Base-by-base conservation (phyloP, 2,888 invertebrate genomes). In the Eubasilissa splendida region DNA sequence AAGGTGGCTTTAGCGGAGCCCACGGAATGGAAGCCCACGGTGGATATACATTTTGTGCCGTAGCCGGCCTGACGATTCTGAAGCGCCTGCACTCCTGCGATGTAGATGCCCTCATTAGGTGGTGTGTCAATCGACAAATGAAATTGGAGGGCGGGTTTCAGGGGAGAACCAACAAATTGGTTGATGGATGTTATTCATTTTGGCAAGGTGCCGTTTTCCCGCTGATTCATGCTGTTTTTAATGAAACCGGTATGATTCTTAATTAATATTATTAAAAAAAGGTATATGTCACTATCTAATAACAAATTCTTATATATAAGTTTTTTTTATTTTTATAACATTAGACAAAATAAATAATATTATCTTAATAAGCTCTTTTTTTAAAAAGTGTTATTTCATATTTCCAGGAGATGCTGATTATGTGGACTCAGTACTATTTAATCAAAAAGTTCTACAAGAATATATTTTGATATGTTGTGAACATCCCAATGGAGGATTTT, bases 181-280 rank as follows among this genome's bases (percentile, higher is more conserved):
- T 99, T 0, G 99, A 99, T 91, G 97, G 97, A 3, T 99, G 99
- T 88, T 99, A 99, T 88, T 98, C 98, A 0, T 99, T 99, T 90
- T 99, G 99, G 99, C 98, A 98, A 89, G 98, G 98, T 52, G 98
- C 96, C 74, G 93, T 95, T 66, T 96, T 99, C 87, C 96, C 97
- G 31, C 92, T 99, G 66, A 91, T 98, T 65, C 96, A 97, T 87
- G 93, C 93, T 81, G 91, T 96, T 84, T 89, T 96, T 76, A 87
- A 88, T 14, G 88, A 92, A 87, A 91, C 89, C 84, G 89, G 84
- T 83, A 76, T 59, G n/a, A 33, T 56, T 63, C 12, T 7, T 22
- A 33, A 65, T 22, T 65, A 4, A n/a, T 22, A 5, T 42, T 42
- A 42, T 42, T 42, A 2, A 63, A 63, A 12, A 22, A 22, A 22